Conservation (phyloP, 2,797 vertebrate species). For the Rhinella marina region DNA sequence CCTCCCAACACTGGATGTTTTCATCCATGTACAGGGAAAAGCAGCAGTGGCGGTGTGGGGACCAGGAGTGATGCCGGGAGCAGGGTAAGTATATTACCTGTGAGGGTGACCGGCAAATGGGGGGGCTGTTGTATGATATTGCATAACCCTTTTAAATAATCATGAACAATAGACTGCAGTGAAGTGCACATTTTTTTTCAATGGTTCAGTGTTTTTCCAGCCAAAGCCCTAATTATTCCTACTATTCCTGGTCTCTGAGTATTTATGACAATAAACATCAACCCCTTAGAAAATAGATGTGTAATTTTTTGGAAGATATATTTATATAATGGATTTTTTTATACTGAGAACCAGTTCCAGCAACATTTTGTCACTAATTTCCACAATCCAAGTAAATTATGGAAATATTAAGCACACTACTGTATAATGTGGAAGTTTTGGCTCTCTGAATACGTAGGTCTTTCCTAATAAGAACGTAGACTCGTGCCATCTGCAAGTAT, state of each 20-base stretch:
- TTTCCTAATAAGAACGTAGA: constrained; percentile 32
- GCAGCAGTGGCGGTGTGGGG: too few species aligned
- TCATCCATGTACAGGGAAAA: too few species aligned
- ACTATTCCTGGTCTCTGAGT: not conserved
- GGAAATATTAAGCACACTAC: constrained; percentile 51
- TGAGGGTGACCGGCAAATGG: too few species aligned
- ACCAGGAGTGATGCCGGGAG: too few species aligned
- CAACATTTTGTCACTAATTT: constrained; percentile 32
- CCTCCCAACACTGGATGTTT: too few species aligned
- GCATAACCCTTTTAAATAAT: too few species aligned
- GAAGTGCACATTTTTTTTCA: not conserved
- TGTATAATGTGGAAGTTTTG: constrained; percentile 46
- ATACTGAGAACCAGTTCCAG: not conserved
- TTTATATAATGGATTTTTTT: not conserved
- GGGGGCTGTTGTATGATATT: too few species aligned
- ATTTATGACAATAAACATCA: not conserved
- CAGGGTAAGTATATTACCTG: too few species aligned
- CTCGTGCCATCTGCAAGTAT: constrained; percentile 45
- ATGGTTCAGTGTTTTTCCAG: not conserved
- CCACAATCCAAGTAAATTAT: constrained; percentile 26
- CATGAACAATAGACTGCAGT: not conserved
- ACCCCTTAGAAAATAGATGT: not conserved
- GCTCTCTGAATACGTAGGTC: constrained; percentile 13
- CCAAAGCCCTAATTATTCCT: not conserved
- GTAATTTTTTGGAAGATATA: not conserved